A percentile compares a stretch with the other conserved stretches of the same genome.
Conservation (phyloP, 2,113 vertebrate genomes). For the Rhegmatorhina hoffmannsi region DNA sequence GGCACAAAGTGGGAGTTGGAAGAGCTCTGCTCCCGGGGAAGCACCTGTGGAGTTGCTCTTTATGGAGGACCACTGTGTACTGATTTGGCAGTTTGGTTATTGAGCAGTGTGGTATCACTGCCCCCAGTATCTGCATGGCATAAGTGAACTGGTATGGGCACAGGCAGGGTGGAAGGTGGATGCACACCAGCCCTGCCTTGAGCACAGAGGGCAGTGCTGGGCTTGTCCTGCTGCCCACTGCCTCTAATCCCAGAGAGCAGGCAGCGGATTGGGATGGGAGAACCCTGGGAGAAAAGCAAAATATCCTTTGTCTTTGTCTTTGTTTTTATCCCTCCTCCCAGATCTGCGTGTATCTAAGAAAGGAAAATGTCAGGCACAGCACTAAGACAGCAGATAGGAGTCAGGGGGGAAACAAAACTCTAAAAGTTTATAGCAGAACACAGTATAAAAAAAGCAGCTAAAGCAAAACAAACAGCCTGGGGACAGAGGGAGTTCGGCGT, state of each 20-base stretch:
- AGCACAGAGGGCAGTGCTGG: fast-evolving
- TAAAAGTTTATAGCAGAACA: neutral
- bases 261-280: fast-evolving
- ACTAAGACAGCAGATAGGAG: neutral
- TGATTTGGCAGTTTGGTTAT: neutral
- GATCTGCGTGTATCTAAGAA: neutral
- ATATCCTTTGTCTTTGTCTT: neutral
- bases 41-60: neutral
- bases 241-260: neutral
- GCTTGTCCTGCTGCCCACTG: neutral
- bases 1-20: neutral
- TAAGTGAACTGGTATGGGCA: neutral
- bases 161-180: neutral
- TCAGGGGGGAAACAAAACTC: fast-evolving
- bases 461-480: neutral
- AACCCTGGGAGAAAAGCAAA: neutral
- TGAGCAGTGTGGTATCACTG: fast-evolving
- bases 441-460: neutral
- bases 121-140: neutral
- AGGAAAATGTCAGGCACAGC: neutral
- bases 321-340: neutral
- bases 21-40: neutral
- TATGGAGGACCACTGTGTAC: neutral
- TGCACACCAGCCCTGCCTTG: neutral
- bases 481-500: neutral